Conservation (phyloP, 2,888 invertebrate genomes). For the Drosophila pegasa region DNA sequence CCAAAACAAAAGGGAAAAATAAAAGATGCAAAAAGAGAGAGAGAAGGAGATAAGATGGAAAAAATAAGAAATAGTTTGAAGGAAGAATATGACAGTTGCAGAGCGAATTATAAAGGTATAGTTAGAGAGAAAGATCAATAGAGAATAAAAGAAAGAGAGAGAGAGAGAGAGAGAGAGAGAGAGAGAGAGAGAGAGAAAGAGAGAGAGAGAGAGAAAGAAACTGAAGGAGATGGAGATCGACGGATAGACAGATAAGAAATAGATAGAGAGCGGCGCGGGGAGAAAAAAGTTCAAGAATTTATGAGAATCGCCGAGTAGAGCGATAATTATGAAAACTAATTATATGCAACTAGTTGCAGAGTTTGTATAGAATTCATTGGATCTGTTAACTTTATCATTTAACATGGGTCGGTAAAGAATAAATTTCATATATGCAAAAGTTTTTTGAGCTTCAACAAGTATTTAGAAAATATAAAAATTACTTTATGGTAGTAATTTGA, state of each 20-base stretch:
- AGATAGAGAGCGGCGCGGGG: too few relatives aligned
- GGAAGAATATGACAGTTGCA: too few relatives aligned
- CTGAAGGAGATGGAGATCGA: neutral
- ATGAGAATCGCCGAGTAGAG: constrained; percentile 1
- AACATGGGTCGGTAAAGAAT: neutral
- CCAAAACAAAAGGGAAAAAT: too few relatives aligned
- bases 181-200: neutral
- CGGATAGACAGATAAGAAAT: too few relatives aligned
- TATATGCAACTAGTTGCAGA: neutral
- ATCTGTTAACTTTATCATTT: neutral
- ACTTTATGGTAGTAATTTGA: too few relatives aligned
- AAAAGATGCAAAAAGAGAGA: too few relatives aligned
- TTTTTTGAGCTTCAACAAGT: neutral
- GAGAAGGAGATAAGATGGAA: too few relatives aligned
- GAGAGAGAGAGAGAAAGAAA: too few relatives aligned
- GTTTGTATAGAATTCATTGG: neutral
- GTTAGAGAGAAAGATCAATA: too few relatives aligned
- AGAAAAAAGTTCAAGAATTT: neutral
- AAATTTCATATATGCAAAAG: neutral
- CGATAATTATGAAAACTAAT: neutral
- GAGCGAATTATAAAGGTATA: too few relatives aligned
- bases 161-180: neutral
- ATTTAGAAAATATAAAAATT: neutral
- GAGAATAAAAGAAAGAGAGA: too few relatives aligned
- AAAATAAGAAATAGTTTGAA: too few relatives aligned